Base-by-base conservation (phyloP, 2,888 invertebrate species). In the Athalia rosae region DNA sequence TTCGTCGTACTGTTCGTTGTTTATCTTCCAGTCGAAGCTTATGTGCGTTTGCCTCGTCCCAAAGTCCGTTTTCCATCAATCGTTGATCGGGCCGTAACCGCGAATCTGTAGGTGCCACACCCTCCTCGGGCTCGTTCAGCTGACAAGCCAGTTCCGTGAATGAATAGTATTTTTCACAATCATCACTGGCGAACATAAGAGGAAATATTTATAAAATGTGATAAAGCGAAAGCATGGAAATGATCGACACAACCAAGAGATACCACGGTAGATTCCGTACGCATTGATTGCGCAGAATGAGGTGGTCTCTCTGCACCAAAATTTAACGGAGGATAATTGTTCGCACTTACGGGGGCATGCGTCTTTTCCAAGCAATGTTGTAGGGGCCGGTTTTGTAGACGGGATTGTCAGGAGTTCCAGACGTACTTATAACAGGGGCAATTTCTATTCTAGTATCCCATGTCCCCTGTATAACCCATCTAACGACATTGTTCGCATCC, bases 361-460 rank as follows among this genome's bases (percentile, higher is more conserved):
- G 93, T 79, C 97, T 93, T 88, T 95, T 94, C 99, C 99, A 99
- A 79, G 98, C 94, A 63, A 95, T 89, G 81, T 93, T 93, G 85
- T 97, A 95, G 79, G 95, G 94, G 83, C 97, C 98, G 13, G 99
- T 98, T 92, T 98, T 97, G 91, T 98, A 96, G 6, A 98, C 95
- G 41, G 97, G 96, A 92, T 96, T 96, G 88, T 95, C 93, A 82
- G 93, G 85, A 69, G 92, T 90, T 76, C 93, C 92, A 79, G 94
- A 93, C 78, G 94, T 92, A 85, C 93, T 92, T 63, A 95, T 94
- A 78, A 99, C 98, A 53, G 96, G 95, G 76, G 99, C 97, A 81
- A 97, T 96, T 91, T 99, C 99, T 85, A 99, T 96, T 90, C 95
- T 95, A 81, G 94, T 93, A 91, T 99, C 99, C 99, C 99, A 99